phyloP scores from a whole-genome alignment of 2,797 vertebrate genomes.

The Cirrhinus molitorella region DNA sequence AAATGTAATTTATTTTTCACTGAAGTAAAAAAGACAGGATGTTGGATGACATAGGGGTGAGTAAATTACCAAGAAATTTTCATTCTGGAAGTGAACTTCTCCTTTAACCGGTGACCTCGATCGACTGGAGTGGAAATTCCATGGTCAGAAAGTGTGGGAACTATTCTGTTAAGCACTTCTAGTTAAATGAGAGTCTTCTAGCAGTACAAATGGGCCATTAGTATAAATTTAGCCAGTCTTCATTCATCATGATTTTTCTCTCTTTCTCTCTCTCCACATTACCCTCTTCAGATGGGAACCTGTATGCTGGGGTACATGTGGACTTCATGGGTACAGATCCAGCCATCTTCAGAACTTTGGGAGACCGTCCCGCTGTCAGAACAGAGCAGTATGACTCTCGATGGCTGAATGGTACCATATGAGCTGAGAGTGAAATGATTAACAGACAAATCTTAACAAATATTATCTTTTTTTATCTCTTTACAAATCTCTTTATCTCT shows the following conservation, averaged over 20 bases:
- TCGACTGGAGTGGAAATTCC: not conserved
- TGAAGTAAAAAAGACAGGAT: no score
- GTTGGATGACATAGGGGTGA: no score
- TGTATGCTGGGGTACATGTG: slow-evolving; percentile 78
- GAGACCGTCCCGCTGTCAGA: slow-evolving; percentile 73
- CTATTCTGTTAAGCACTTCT: slow-evolving; percentile 1
- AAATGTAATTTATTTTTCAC: no score
- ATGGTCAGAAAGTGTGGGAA: slow-evolving; percentile 13
- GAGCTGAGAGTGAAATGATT: not conserved
- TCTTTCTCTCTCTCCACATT: slow-evolving; percentile 3
- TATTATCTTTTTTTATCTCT: not conserved
- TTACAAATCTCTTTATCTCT: slow-evolving; percentile 13
- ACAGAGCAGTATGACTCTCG: slow-evolving; percentile 79
- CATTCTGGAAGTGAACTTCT: no score
- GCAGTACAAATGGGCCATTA: not conserved
- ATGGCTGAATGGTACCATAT: slow-evolving; percentile 76
- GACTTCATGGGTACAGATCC: slow-evolving; percentile 81
- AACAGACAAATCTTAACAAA: not conserved
- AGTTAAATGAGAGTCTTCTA: not conserved
- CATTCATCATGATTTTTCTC: slow-evolving; percentile 39
- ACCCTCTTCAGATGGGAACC: slow-evolving; percentile 70
- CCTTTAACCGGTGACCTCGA: not conserved
- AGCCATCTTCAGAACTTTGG: slow-evolving; percentile 77
- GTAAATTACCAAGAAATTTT: no score
- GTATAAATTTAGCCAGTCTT: slow-evolving; percentile 14